Base-by-base conservation (phyloP, 2,113 vertebrate genomes). In the Capreolus pygargus region DNA sequence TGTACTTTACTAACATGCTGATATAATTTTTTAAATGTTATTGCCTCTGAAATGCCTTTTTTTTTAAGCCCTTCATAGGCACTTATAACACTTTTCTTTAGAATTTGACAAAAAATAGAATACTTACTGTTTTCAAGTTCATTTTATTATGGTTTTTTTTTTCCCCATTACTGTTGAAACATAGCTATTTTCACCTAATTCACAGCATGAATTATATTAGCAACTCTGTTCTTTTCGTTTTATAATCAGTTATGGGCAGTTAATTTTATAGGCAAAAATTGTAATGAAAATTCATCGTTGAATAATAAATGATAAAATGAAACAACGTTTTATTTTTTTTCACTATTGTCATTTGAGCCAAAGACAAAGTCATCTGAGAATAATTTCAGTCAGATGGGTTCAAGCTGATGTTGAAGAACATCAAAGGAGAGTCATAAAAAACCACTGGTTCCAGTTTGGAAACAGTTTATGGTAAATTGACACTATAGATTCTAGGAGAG, bases 1-100 rank as follows among this genome's bases (percentile, higher is more conserved):
- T 98, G 99, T 99, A 97, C 43, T 93, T 89, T 88, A 10, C 17
- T 17, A 91, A 67, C 43, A 60, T 74, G 54, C 33, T 74, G 52
- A 27, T 85, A 3, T 12, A 50, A 82, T 47, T 30, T 85, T 89
- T 79, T 12, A 47, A 91, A 61, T 91, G 67, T 58, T 70, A 13
- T 81, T 93, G 8, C 23, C 61, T 86, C 74, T 84, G 33, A 74
- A 89, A 15, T 93, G 10, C 27, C 81, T 92, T 91, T 55, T 83
- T 83, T 78, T 78, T 52, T n/a, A 92, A 74, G 13, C 5, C 8
- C 3, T 74, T 87, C 19, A 19, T 50, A 25, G 8, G 11, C 54
- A 70, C 11, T 9, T 36, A 70, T 0, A 91, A 28, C 11, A 11
- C 64, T 96, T 94, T 58, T 47, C 33, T 96, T 91, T 96, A 96